Evolutionary conservation across 1,140 invertebrate species (phyloP), one percentile per base, ranked within the genome.

Genomic region (Tyrophagus putrescentiae): DNA sequence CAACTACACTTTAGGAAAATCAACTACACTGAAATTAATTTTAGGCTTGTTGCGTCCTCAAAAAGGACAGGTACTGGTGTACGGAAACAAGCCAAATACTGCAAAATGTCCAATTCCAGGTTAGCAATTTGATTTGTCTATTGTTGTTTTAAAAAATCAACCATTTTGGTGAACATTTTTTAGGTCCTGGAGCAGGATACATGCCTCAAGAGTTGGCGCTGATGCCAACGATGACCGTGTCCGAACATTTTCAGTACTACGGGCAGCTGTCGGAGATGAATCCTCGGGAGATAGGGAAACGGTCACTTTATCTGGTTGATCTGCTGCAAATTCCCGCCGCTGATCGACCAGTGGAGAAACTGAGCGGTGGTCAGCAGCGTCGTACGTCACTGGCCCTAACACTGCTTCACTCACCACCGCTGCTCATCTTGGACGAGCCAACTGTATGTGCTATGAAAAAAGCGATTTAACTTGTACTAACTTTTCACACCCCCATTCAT

Each of bases 381-480:
- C 78, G 90, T 63, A 87, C 92, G 0, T 92, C 87, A 3, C 89
- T 96, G 67, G 87, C 88, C 0, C 84, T 88, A 23, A 89, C 90
- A 3, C 74, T 96, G 4, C 83, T 95, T 76, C 88, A 94, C 67
- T 85, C 89, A 72, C 89, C 90, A 0, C 66, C 70, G 60, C 60
- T 74, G 4, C 62, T 74, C n/a, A 70, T 74, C 27, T 65, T 74
- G 21, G 73, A 74, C 64, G 73, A 74, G 57, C 73, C 73, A 25
- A 74, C 73, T 21, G 72, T n/a, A 13, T 13, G 13, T 39, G n/a
- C 13, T 13, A 13, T 39, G 13, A 13, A 13, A 13, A 39, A 13
- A 13, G 36, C 13, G n/a, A 13, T 13, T n/a, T n/a, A 39, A 13
- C 13, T 13, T 39, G 13, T 39, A 13, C 36, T 39, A 39, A 13